These are phyloP conservation scores for Clarias gariepinus DNA, from an alignment of 2,113 vertebrate genomes.

Conservation along the genomic window DNA sequence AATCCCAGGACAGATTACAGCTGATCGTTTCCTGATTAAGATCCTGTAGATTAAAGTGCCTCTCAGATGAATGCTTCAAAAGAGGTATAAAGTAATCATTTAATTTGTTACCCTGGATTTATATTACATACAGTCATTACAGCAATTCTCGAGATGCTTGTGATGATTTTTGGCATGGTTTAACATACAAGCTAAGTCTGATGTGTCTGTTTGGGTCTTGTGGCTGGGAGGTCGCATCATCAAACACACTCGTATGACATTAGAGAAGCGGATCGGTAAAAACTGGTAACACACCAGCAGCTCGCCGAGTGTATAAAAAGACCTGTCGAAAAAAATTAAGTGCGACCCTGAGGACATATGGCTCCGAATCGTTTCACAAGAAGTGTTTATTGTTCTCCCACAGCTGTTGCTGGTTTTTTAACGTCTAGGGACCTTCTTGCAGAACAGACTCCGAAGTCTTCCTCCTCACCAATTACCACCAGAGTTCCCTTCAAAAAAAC, in stretches of 20 bases:
- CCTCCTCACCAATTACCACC: slow-evolving; percentile 49
- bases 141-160: not conserved
- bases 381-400: slow-evolving; percentile 51
- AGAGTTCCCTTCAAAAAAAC: not conserved
- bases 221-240: slow-evolving; percentile 20
- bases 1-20: not conserved
- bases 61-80: not conserved
- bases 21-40: not conserved
- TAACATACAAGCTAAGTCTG: not conserved
- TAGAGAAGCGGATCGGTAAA: not conserved
- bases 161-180: not conserved
- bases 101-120: not conserved
- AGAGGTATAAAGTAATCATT: not conserved
- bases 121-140: too few relatives aligned
- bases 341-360: slow-evolving; percentile 45
- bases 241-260: not conserved
- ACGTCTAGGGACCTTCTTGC: slow-evolving; percentile 36
- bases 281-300: slow-evolving; percentile 29
- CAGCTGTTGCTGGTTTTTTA: slow-evolving; percentile 36
- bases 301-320: slow-evolving; percentile 35
- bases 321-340: slow-evolving; percentile 34
- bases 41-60: not conserved
- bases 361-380: slow-evolving; percentile 48
- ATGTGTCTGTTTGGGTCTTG: slow-evolving; percentile 19
- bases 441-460: slow-evolving; percentile 37